phyloP scores from a whole-genome alignment of 2,113 vertebrate genomes.

The Ahaetulla prasina region DNA sequence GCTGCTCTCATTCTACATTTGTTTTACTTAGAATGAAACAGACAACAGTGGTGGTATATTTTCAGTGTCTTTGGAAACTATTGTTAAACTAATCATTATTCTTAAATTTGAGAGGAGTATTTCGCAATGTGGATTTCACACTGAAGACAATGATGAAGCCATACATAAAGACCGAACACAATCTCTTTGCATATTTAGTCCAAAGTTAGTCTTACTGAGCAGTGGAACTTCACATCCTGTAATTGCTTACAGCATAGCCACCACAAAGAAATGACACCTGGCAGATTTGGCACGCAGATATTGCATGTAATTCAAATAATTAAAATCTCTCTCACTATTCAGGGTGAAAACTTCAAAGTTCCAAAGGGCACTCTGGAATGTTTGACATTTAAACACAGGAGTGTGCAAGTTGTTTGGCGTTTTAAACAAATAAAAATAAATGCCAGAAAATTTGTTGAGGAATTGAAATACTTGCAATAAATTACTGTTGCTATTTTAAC shows the following conservation, averaged over 20 bases:
- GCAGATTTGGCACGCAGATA: not conserved
- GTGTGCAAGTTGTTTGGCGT: not conserved
- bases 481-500: not conserved
- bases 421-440: not conserved
- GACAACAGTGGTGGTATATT: not conserved
- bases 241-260: not conserved
- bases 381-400: not conserved
- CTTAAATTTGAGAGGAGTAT: not conserved
- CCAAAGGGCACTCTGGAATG: not conserved
- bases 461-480: not conserved
- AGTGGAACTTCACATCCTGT: not conserved
- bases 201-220: not conserved
- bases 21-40: not conserved
- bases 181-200: not conserved
- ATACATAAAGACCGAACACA: not conserved
- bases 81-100: not conserved
- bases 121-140: not conserved
- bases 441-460: not conserved
- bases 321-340: not conserved
- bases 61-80: not conserved
- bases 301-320: not conserved
- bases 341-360: not conserved
- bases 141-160: not conserved
- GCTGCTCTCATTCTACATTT: not conserved
- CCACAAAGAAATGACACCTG: not conserved